Evolutionary conservation across 2,113 vertebrate genomes (phyloP).

Genomic region (Mormyrus iriodes): DNA sequence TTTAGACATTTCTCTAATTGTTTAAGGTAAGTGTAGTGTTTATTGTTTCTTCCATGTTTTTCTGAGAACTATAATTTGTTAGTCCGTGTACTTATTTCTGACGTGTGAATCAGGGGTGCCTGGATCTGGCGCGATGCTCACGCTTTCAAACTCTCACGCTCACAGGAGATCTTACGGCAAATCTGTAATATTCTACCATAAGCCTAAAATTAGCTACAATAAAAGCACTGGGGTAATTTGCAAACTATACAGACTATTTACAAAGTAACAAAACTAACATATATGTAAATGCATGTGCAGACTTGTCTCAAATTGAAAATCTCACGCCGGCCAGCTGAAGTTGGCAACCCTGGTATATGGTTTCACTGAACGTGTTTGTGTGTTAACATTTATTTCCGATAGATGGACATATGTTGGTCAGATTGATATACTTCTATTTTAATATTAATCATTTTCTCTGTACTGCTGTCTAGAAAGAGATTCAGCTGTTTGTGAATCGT

Average conservation of each 20-base stretch:
- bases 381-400: not conserved
- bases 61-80: not conserved
- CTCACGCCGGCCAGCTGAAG: not conserved
- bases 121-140: not conserved
- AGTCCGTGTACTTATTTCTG: not conserved
- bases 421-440: not conserved
- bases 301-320: not conserved
- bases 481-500: constrained; percentile 93
- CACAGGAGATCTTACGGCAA: not conserved
- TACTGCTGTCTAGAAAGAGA: constrained; percentile 63
- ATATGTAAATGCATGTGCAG: not conserved
- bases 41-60: not conserved
- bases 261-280: not conserved
- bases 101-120: not conserved
- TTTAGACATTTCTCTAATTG: not conserved
- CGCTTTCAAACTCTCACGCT: not conserved
- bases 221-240: not conserved
- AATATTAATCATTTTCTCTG: constrained; percentile 31
- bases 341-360: not conserved
- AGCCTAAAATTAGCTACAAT: not conserved
- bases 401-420: not conserved
- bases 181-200: not conserved
- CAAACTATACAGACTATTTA: not conserved
- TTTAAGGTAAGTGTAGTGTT: not conserved
- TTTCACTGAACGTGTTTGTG: not conserved